A percentile compares a stretch with the other conserved stretches of the same genome.
phyloP scores from a whole-genome alignment of 1,140 invertebrate genomes.

The Brachionus angularis region DNA sequence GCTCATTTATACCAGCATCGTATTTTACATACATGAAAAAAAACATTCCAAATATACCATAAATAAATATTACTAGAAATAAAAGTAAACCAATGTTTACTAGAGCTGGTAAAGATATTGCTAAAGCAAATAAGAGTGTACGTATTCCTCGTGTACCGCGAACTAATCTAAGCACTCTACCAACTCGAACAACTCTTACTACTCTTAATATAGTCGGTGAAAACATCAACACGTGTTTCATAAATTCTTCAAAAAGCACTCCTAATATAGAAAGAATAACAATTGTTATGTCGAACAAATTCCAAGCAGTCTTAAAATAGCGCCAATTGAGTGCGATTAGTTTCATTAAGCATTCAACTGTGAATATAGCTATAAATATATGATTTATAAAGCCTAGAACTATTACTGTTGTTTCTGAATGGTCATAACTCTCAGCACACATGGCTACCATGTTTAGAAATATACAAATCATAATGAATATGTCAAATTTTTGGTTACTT shows the following conservation, averaged over 20 bases:
- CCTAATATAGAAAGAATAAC: slow-evolving; percentile 96
- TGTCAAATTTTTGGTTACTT: slow-evolving; percentile 97
- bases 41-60: slow-evolving; percentile 97
- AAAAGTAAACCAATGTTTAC: slow-evolving; percentile 97
- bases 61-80: slow-evolving; percentile 98
- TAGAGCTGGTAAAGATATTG: slow-evolving; percentile 92
- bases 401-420: slow-evolving; percentile 70
- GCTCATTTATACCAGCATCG: slow-evolving; percentile 85
- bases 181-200: slow-evolving; percentile 93
- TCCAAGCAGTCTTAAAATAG: slow-evolving; percentile 99
- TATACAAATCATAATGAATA: slow-evolving; percentile 98
- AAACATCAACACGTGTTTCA: slow-evolving; percentile 87
- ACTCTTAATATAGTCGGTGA: slow-evolving; percentile 93
- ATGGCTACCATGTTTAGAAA: slow-evolving; percentile 97
- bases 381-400: slow-evolving; percentile 85
- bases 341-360: slow-evolving; percentile 92
- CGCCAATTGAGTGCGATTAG: slow-evolving; percentile 90
- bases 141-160: slow-evolving; percentile 95
- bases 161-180: slow-evolving; percentile 87
- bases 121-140: slow-evolving; percentile 89
- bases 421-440: slow-evolving; percentile 92
- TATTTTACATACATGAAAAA: slow-evolving; percentile 97
- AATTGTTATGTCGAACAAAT: slow-evolving; percentile 97
- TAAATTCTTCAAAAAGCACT: slow-evolving; percentile 87
- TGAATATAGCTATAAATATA: slow-evolving; percentile 97